phyloP scores from a whole-genome alignment of 2,113 vertebrate genomes.

The Elgaria multicarinata region DNA sequence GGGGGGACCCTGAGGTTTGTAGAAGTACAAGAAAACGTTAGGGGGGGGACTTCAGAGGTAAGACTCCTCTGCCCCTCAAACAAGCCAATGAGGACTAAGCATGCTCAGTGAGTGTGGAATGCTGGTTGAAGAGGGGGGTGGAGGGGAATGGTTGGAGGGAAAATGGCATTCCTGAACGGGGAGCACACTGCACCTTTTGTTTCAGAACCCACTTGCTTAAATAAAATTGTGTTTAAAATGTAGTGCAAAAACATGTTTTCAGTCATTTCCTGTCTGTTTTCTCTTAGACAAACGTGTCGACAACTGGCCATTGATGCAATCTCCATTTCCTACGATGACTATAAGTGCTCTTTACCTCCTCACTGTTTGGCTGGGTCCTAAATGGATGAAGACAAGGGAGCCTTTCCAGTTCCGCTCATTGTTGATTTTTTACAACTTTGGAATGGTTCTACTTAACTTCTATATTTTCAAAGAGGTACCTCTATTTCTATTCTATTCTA shows the following conservation, averaged over 20 bases:
- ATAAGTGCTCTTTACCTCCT: conserved; percentile 96
- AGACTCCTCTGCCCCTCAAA: no score
- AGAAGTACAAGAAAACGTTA: not conserved
- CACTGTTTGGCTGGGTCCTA: conserved; percentile 96
- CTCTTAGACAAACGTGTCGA: conserved; percentile 95
- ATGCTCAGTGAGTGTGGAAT: not conserved
- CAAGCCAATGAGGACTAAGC: not conserved
- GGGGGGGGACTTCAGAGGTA: not conserved
- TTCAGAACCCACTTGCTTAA: not conserved
- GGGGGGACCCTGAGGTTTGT: not conserved
- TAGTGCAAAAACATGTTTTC: not conserved
- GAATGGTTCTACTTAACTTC: conserved; percentile 98
- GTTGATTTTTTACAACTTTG: conserved; percentile 97
- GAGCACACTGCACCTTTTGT: not conserved
- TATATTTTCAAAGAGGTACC: conserved; percentile 98
- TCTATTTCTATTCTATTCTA: conserved; percentile 24
- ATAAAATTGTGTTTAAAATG: conserved; percentile 11
- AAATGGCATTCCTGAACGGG: no score
- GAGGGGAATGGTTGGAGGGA: not conserved
- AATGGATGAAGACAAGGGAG: conserved; percentile 96
- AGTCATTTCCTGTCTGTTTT: conserved; percentile 54
- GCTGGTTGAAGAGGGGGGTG: no score
- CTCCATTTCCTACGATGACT: conserved; percentile 91
- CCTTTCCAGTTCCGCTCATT: conserved; percentile 94
- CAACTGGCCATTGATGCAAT: conserved; percentile 96